A percentile compares a stretch with the other conserved stretches of the same genome.
Conservation (phyloP, 2,797 vertebrate genomes). For the Cheirogaleus major region DNA sequence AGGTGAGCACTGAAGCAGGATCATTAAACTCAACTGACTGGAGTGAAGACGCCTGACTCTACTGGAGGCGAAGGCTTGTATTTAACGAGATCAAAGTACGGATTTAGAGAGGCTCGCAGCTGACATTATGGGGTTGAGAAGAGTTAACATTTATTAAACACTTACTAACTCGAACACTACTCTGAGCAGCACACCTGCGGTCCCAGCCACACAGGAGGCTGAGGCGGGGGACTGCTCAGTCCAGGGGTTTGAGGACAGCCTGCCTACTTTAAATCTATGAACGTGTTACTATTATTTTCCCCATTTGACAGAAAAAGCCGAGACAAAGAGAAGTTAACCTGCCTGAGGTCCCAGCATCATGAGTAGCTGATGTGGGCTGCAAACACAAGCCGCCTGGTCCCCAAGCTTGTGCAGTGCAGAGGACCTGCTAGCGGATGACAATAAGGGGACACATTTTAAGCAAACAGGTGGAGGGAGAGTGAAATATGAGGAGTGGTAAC, state of each 20-base stretch:
- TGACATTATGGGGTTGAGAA: accelerated
- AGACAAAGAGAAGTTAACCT: neutral
- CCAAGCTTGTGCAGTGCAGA: neutral
- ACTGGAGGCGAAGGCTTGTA: neutral
- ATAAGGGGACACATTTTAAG: neutral
- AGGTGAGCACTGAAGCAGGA: neutral
- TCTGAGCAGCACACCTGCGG: neutral
- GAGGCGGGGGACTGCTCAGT: no score
- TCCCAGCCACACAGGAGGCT: neutral
- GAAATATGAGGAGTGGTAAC: accelerated
- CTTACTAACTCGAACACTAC: neutral
- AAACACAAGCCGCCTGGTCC: accelerated
- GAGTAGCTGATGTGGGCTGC: accelerated
- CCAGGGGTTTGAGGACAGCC: neutral
- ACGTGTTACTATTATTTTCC: neutral
- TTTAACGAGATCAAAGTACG: accelerated
- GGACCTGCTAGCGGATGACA: neutral
- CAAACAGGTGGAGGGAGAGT: neutral
- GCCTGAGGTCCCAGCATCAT: accelerated
- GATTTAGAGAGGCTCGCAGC: neutral
- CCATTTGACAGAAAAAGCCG: neutral
- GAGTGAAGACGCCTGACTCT: neutral
- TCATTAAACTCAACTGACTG: no score
- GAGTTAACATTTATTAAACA: no score
- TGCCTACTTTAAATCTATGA: neutral